Base-by-base conservation (phyloP, 23 tunicate species). In the Ascidia mentula region DNA sequence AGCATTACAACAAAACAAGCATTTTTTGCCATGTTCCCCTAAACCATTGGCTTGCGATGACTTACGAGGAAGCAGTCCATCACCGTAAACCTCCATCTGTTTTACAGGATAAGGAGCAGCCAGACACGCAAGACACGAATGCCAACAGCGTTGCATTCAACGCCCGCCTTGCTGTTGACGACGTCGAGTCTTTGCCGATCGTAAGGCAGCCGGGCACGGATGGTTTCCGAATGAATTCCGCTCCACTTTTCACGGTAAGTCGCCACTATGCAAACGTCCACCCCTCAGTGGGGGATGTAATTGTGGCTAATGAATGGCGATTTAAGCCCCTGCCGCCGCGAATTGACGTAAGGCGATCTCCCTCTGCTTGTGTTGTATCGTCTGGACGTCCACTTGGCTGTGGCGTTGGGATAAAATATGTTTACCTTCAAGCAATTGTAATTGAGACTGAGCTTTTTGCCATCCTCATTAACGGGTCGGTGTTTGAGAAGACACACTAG, bases 61-160 rank as follows among this genome's bases (percentile, higher is more conserved):
- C n/a, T n/a, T n/a, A n/a, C n/a, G n/a, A n/a, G n/a, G n/a, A n/a
- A n/a, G n/a, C n/a, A n/a, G n/a, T n/a, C n/a, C n/a, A n/a, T n/a
- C n/a, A n/a, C n/a, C n/a, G n/a, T n/a, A n/a, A 53, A 53, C 22
- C 65, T 37, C 3, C 46, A 34, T n/a, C 18, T 28, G 32, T 1
- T 40, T 32, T 13, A 2, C 75, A 95, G 99, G 99, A 95, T 80
- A 95, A 95, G 71, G 99, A 95, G 53, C 99, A 95, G 78, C 99
- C 99, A 13, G 99, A 95, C 77, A 90, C 96, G 4, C 92, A 95
- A 75, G 96, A 77, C 53, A 69, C 37, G 0, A 65, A 65, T 3
- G 45, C 88, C 34, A 87, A 95, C 84, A 78, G 76, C 46, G 92
- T 95, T 33, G 78, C 79, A 0, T 95, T 95, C 72, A 85, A 95